Evolutionary conservation across 2,797 vertebrate genomes (phyloP), one percentile per base, ranked within the genome.

Genomic region (Amblyraja radiata): DNA sequence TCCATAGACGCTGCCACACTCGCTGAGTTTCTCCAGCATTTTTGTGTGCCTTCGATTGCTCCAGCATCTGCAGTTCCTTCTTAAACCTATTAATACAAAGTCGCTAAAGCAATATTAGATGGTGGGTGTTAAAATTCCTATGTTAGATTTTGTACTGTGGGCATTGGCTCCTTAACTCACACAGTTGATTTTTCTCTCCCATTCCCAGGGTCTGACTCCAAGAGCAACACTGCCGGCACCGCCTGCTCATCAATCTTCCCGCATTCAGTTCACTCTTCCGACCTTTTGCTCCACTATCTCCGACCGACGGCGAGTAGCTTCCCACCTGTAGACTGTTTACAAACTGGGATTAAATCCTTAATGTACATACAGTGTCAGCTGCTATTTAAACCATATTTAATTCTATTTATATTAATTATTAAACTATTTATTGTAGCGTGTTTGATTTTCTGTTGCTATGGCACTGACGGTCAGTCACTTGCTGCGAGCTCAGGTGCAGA

Each of bases 401-500:
- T 74, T 92, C 71, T 92, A 92, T 92, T 92, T 76, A 92, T 92
- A 91, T 91, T 91, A 92, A 92, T 92, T 92, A 88, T 88, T 11
- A 92, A 92, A 92, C 58, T 92, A 92, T 92, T 90, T 92, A 92
- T 74, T 76, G 90, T 92, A 58, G 13, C 28, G 71, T 92, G 39
- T 88, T 88, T 68, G 84, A 65, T 16, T 74, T 91, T 91, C 78
- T 91, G 88, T 91, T 74, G 90, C 90, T 92, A 71, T 76, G 71
- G 54, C 21, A 91, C 68, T 74, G 90, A 91, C 32, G 36, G 71
- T 74, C 68, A 91, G 90, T 91, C 90, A 91, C 90, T 91, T 92
- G 36, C 90, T 92, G 71, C 76, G 23, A 92, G 90, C 28, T 92
- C 90, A n/a, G 71, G 90, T 76, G 90, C 71, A 92, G 71, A 92